Percentiles rank a stretch among this genome's conserved stretches.
phyloP scores from a whole-genome alignment of 2,797 vertebrate species.

The Bryconaethiops microstoma region DNA sequence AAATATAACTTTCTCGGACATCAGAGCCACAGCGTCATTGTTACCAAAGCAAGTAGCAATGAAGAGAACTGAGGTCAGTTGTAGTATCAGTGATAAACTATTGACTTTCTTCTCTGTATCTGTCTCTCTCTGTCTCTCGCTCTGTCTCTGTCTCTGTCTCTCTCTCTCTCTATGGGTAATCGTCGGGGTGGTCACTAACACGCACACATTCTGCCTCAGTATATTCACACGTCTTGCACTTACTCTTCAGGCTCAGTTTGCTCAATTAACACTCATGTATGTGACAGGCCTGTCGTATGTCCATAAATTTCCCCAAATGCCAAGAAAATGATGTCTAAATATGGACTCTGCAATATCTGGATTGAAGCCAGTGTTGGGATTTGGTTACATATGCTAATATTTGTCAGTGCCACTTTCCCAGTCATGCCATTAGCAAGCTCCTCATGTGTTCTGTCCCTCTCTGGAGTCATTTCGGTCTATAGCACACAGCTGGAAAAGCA shows the following conservation, averaged over 20 bases:
- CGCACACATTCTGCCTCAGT: not conserved
- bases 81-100: not conserved
- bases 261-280: not conserved
- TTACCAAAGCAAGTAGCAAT: too few species aligned
- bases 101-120: not conserved
- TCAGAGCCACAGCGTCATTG: too few species aligned
- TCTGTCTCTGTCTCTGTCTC: not conserved
- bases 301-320: not conserved
- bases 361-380: not conserved
- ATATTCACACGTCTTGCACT: constrained; percentile 1
- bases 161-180: not conserved
- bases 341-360: not conserved
- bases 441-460: constrained; percentile 23
- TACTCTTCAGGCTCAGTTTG: not conserved
- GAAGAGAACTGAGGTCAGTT: not conserved
- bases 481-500: constrained; percentile 31
- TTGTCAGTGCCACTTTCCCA: not conserved
- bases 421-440: constrained; percentile 8
- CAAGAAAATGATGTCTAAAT: not conserved
- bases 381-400: constrained; percentile 1
- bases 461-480: constrained; percentile 14
- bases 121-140: not conserved
- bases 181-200: not conserved
- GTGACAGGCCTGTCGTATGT: not conserved
- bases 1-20: too few species aligned